These are phyloP conservation scores for Marasmarcha lunaedactyla DNA, from an alignment of 2,888 invertebrate genomes.

Conservation along the genomic window DNA sequence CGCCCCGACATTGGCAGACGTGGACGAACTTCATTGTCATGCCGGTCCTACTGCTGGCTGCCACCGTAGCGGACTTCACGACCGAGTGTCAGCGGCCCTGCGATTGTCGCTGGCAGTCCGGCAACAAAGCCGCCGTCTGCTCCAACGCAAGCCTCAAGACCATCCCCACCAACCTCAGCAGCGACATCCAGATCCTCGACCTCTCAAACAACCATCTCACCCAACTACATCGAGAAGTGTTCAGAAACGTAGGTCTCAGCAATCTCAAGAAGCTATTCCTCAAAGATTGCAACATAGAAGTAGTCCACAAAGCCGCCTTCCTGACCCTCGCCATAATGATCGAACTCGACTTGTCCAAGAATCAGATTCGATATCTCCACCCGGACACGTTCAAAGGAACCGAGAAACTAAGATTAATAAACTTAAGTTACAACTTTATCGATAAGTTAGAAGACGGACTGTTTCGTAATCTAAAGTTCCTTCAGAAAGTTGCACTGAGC, in stretches of 20 bases:
- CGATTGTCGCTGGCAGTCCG: conserved; percentile 88
- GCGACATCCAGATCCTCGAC: conserved; percentile 79
- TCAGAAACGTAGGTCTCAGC: conserved; percentile 76
- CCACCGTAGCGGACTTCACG: conserved; percentile 65
- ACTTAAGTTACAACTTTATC: conserved; percentile 82
- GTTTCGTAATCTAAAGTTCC: conserved; percentile 79
- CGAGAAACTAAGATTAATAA: conserved; percentile 77
- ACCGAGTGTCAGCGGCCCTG: conserved; percentile 78
- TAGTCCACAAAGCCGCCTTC: conserved; percentile 80
- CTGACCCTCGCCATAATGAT: conserved; percentile 81
- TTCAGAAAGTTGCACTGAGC: conserved; percentile 83
- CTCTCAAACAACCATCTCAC: conserved; percentile 78
- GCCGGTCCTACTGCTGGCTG: conserved; percentile 35
- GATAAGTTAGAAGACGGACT: conserved; percentile 79
- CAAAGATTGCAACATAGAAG: conserved; percentile 78
- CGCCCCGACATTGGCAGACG: conserved; percentile 59
- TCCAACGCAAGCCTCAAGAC: conserved; percentile 73
- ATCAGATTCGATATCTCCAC: conserved; percentile 75
- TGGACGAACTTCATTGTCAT: conserved; percentile 52
- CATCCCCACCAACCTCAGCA: conserved; percentile 80
- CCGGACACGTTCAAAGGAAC: conserved; percentile 80
- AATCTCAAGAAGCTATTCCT: conserved; percentile 87
- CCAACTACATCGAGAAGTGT: conserved; percentile 75
- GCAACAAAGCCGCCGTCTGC: conserved; percentile 88
- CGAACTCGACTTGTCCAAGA: conserved; percentile 85